Conservation (phyloP, 2,113 vertebrate genomes). For the Petrocephalus microphthalmus region DNA sequence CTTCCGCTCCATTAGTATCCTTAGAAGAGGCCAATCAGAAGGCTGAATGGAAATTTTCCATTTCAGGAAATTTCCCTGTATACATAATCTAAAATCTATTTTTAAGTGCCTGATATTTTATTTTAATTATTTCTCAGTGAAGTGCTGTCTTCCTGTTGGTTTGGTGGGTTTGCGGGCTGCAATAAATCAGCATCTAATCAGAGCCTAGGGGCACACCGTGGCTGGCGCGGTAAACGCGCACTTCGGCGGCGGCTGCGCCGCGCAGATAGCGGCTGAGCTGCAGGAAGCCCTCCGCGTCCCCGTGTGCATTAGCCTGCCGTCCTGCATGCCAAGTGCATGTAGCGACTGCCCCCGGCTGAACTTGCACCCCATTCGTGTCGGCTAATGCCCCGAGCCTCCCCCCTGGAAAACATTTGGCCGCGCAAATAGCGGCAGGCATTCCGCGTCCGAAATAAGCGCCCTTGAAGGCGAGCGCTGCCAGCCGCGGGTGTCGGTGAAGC, state of each 20-base stretch:
- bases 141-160: background rate
- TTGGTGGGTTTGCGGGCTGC: background rate
- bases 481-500: background rate
- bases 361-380: background rate
- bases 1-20: conserved; percentile 48
- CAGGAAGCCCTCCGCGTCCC: background rate
- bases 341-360: conserved; percentile 21
- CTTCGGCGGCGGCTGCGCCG: conserved; percentile 31
- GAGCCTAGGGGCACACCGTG: background rate
- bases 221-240: conserved; percentile 8
- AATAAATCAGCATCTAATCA: background rate
- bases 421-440: background rate
- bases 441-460: background rate
- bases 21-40: conserved; percentile 40
- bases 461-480: background rate
- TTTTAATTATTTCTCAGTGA: background rate
- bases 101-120: background rate
- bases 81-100: conserved; percentile 16
- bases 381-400: background rate
- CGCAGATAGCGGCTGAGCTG: conserved; percentile 39
- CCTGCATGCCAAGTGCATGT: conserved; percentile 33
- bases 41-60: conserved; percentile 36
- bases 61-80: conserved; percentile 16
- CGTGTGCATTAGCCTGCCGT: conserved; percentile 32
- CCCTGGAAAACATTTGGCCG: background rate